These are phyloP conservation scores for Discoglossus pictus DNA, from an alignment of 2,797 vertebrate species.

Conservation along the genomic window DNA sequence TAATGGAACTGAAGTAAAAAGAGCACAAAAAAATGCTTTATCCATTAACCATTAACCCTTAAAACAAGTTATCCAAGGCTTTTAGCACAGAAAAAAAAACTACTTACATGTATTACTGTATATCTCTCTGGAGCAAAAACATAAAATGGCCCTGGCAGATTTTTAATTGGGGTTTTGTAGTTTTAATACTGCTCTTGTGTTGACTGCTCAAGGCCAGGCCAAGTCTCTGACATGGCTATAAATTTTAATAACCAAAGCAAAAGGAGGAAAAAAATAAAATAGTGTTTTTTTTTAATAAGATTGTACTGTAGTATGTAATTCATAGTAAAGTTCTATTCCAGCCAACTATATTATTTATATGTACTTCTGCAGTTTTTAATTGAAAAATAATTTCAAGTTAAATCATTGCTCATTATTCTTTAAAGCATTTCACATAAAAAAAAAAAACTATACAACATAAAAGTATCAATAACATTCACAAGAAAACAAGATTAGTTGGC, in stretches of 20 bases:
- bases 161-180: slow-evolving; percentile 69
- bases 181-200: slow-evolving; percentile 54
- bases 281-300: slow-evolving; percentile 7
- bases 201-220: slow-evolving; percentile 17
- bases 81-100: not conserved
- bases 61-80: not conserved
- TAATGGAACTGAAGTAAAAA: slow-evolving; percentile 2
- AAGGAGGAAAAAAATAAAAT: not conserved
- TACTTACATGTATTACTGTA: slow-evolving; percentile 29
- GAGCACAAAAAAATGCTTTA: not conserved
- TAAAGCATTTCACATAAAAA: not conserved
- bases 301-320: slow-evolving; percentile 19
- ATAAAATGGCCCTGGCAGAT: slow-evolving; percentile 61
- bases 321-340: not conserved
- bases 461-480: slow-evolving; percentile 11
- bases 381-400: slow-evolving; percentile 25
- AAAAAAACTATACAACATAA: not conserved
- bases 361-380: slow-evolving; percentile 13
- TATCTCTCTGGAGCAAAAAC: slow-evolving; percentile 58
- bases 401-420: slow-evolving; percentile 13
- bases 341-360: slow-evolving; percentile 5
- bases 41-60: not conserved
- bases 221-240: slow-evolving; percentile 8
- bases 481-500: slow-evolving; percentile 3
- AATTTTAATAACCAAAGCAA: slow-evolving; percentile 17